Conservation (phyloP, 37 sponge, comb jelly and placozoan species). For the Haliclona indistincta region DNA sequence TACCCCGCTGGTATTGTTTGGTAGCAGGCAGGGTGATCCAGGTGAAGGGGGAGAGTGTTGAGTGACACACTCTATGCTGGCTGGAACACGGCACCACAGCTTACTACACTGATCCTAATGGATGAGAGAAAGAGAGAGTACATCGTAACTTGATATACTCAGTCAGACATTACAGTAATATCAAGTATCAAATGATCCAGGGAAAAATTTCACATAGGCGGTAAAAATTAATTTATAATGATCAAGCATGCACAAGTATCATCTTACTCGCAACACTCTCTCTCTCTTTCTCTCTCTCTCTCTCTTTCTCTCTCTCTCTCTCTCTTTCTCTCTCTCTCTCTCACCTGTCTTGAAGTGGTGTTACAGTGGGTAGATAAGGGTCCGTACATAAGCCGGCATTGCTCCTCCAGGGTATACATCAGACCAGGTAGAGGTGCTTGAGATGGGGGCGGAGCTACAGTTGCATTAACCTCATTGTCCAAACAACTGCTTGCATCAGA, state of each 20-base stretch:
- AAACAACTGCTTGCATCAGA: slow-evolving; percentile 36
- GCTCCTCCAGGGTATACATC: slow-evolving; percentile 38
- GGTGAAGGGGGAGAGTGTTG: slow-evolving; percentile 36
- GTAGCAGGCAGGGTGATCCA: slow-evolving; percentile 16
- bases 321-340: no score
- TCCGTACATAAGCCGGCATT: slow-evolving; percentile 32
- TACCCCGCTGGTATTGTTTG: background rate
- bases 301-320: no score
- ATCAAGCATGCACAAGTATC: background rate
- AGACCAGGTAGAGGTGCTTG: slow-evolving; percentile 26
- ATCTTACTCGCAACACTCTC: no score
- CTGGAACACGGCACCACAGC: slow-evolving; percentile 47
- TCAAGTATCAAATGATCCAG: no score
- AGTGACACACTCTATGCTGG: background rate
- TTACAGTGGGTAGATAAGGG: slow-evolving; percentile 1
- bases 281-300: no score
- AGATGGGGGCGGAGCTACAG: background rate
- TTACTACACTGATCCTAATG: slow-evolving; percentile 34
- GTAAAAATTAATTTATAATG: background rate
- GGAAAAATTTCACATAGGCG: no score
- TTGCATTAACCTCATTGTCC: slow-evolving; percentile 12
- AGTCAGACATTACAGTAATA: no score
- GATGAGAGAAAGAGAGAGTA: background rate
- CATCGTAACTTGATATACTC: no score
- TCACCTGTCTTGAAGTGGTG: slow-evolving; percentile 22